Evolutionary conservation across 2,113 vertebrate genomes (phyloP), one percentile per base, ranked within the genome.

Genomic region (Microcebus jonahi): DNA sequence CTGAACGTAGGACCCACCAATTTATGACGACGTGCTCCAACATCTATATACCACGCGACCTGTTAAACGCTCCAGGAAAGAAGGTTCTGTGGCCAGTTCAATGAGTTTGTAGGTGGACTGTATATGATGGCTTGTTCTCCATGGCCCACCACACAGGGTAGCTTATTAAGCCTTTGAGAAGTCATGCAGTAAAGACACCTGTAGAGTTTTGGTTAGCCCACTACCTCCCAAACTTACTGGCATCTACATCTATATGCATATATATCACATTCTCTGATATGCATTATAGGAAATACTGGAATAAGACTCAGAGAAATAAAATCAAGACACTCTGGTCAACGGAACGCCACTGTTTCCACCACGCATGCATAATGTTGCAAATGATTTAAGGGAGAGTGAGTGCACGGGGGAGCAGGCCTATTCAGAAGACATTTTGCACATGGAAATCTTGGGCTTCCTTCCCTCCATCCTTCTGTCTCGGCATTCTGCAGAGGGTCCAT

Each of bases 241-340:
- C 11, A 48, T 8, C 77, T 23, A 57, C 31, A 57, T 7, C 81
- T 3, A 20, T 34, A n/a, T 48, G 10, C 6, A 53, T 18, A 21
- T 29, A 23, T 36, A 70, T 50, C n/a, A 23, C 77, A 84, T 12
- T 31, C 8, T 6, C 13, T 39, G 42, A 71, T n/a, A 84, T 81
- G 29, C 3, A 84, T 76, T 53, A 65, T n/a, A 17, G 31, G 23
- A 94, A 88, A 88, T 59, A 34, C 6, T 45, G 15, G 15, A 48
- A 82, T 25, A 73, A 61, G 31, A 55, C 6, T 71, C 31, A 80
- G 34, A 85, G 48, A 96, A 96, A 81, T 79, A 45, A 93, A 73
- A 87, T 91, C 65, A 91, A 70, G 63, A 90, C 7, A 88, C 18
- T 53, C 65, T 71, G 83, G 73, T 77, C 59, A 88, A 93, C 11